These are phyloP conservation scores for Xiphophorus maculatus DNA, from an alignment of 2,113 vertebrate species.

Conservation along the genomic window DNA sequence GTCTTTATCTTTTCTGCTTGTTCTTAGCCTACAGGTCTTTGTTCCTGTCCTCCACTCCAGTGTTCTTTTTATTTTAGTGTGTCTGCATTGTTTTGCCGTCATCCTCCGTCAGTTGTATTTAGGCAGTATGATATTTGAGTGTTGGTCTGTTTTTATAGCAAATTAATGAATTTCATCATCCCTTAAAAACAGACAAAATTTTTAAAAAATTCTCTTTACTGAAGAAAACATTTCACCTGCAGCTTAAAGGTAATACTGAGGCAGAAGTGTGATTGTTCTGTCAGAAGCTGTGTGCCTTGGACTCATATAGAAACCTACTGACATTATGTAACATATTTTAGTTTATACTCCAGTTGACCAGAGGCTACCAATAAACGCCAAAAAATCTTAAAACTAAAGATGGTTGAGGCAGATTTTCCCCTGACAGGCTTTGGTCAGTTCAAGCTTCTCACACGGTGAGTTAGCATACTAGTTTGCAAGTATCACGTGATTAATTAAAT, in stretches of 20 bases:
- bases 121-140: not conserved
- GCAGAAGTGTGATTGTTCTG: constrained; percentile 11
- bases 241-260: constrained; percentile 21
- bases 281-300: not conserved
- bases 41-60: constrained; percentile 23
- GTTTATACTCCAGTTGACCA: not conserved
- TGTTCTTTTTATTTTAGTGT: not conserved
- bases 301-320: constrained; percentile 22
- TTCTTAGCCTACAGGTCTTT: constrained; percentile 36
- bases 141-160: not conserved
- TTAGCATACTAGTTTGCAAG: not conserved
- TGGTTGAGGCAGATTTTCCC: too few species aligned
- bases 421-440: not conserved
- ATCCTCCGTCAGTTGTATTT: not conserved
- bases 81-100: not conserved
- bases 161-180: not conserved
- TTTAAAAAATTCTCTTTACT: not conserved
- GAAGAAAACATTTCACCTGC: not conserved
- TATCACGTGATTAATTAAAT: not conserved
- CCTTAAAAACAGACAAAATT: not conserved
- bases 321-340: constrained; percentile 3
- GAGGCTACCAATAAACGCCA: not conserved
- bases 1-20: constrained; percentile 56
- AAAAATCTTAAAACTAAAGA: not conserved
- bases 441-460: not conserved